A percentile compares a stretch with the other conserved stretches of the same genome.
Evolutionary conservation across 2,888 invertebrate genomes (phyloP).

Genomic region (Sipunculus nudus): DNA sequence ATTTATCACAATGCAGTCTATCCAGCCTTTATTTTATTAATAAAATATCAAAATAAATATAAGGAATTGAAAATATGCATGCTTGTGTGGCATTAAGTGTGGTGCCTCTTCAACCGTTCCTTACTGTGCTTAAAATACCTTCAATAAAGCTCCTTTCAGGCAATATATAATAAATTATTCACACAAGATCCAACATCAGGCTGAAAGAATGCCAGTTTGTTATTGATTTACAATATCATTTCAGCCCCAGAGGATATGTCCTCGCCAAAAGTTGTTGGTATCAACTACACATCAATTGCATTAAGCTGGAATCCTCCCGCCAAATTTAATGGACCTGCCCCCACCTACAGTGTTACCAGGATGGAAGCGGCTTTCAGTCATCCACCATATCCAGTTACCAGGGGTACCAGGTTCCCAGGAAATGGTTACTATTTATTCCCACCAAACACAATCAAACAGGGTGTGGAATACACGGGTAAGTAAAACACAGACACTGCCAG

Average conservation of each 20-base stretch:
- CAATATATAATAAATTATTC: too few species aligned
- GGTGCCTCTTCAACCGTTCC: too few species aligned
- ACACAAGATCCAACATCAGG: too few species aligned
- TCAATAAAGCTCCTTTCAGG: too few species aligned
- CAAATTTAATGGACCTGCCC: slow-evolving; percentile 58
- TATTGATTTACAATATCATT: too few species aligned
- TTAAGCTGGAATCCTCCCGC: slow-evolving; percentile 57
- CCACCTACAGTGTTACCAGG: slow-evolving; percentile 57
- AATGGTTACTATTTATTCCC: slow-evolving; percentile 61
- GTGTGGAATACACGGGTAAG: slow-evolving; percentile 62
- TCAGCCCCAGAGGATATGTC: slow-evolving; percentile 55
- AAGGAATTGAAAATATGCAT: too few species aligned
- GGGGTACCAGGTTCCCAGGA: slow-evolving; percentile 62
- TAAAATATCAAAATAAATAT: too few species aligned
- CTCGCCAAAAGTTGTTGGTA: slow-evolving; percentile 48
- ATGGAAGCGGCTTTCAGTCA: slow-evolving; percentile 57
- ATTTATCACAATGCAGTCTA: too few species aligned
- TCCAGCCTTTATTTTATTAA: too few species aligned
- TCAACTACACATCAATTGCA: slow-evolving; percentile 56
- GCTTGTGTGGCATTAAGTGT: too few species aligned
- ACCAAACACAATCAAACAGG: slow-evolving; percentile 55
- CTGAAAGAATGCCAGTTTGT: too few species aligned
- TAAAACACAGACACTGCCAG: not conserved
- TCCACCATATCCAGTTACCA: slow-evolving; percentile 56
- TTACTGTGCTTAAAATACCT: too few species aligned